These are phyloP conservation scores for Calosoma granatense DNA, from an alignment of 1,140 invertebrate genomes.

Conservation along the genomic window DNA sequence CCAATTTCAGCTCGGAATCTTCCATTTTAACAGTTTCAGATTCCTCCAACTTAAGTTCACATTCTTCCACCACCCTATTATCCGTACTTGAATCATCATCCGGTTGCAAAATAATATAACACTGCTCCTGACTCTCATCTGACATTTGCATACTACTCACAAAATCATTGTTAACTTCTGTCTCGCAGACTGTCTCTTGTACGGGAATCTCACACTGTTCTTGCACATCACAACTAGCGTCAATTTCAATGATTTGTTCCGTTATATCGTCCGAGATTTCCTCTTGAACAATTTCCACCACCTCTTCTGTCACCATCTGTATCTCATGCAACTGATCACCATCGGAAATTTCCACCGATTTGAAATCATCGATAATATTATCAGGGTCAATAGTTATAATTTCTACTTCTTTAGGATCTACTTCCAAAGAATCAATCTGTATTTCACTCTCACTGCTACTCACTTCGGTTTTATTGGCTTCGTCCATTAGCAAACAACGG, in stretches of 20 bases:
- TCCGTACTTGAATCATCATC: neutral
- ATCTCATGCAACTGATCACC: neutral
- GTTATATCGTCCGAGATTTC: neutral
- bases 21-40: neutral
- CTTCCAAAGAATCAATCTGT: neutral
- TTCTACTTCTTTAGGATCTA: conserved; percentile 1
- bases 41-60: neutral
- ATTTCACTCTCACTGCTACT: conserved; percentile 12
- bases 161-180: neutral
- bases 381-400: neutral
- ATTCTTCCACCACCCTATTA: neutral
- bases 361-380: neutral
- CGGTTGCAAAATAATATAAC: neutral
- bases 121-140: neutral
- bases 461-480: conserved; percentile 1
- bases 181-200: neutral
- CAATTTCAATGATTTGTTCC: neutral
- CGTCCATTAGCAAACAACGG: conserved; percentile 4
- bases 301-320: neutral
- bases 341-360: neutral
- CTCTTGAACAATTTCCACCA: neutral
- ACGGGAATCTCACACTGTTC: neutral
- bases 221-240: neutral
- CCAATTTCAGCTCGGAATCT: neutral
- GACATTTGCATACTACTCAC: neutral